phyloP scores from a whole-genome alignment of 1,140 invertebrate genomes.

The Drosophila willistoni region DNA sequence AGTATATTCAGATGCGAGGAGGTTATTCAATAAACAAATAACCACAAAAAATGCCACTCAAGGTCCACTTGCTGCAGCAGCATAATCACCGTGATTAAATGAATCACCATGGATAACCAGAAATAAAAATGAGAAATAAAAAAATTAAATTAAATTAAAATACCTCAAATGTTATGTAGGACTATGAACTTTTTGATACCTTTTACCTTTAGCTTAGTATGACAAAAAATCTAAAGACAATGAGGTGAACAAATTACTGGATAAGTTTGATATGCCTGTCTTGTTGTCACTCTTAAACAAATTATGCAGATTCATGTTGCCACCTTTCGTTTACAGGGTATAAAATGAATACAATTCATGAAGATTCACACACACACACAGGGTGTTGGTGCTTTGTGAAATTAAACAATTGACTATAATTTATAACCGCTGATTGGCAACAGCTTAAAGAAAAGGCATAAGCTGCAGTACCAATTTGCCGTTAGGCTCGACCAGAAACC shows the following conservation, averaged over 20 bases:
- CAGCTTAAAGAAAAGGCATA: conserved; percentile 31
- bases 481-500: conserved; percentile 48
- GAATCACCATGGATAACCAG: conserved; percentile 51
- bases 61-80: conserved; percentile 52
- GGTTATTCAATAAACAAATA: conserved; percentile 62
- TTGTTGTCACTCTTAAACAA: too few species aligned
- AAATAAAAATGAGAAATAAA: neutral
- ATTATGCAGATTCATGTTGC: neutral
- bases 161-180: neutral
- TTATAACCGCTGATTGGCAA: conserved; percentile 69
- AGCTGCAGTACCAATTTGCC: conserved; percentile 16
- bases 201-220: neutral
- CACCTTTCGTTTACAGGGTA: neutral
- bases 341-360: neutral
- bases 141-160: neutral
- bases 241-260: too few species aligned
- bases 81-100: conserved; percentile 74
- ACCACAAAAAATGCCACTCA: conserved; percentile 54
- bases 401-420: conserved; percentile 78
- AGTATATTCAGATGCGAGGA: conserved; percentile 2
- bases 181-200: neutral
- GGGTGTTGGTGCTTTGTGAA: conserved; percentile 56
- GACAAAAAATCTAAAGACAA: too few species aligned
- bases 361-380: conserved; percentile 22
- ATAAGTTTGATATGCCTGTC: neutral